phyloP scores from a whole-genome alignment of 2,888 invertebrate genomes.

The Aphelenchoides bicaudatus region DNA sequence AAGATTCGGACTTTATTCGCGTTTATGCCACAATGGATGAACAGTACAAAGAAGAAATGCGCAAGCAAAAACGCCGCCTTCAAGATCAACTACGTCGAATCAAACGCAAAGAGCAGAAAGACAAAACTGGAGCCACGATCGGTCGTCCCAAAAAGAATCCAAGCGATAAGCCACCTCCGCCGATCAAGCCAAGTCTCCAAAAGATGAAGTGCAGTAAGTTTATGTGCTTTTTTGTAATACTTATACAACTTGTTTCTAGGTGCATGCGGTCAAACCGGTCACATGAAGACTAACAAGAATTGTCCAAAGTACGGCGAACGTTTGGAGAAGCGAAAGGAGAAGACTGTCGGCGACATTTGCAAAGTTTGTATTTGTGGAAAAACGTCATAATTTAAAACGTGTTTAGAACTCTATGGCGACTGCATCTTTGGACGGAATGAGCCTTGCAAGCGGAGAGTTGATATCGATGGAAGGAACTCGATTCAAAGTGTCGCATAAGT shows the following conservation, averaged over 20 bases:
- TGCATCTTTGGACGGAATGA: slow-evolving; percentile 15
- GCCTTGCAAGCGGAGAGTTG: slow-evolving; percentile 52
- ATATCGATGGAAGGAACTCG: slow-evolving; percentile 65
- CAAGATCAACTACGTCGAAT: slow-evolving; percentile 92
- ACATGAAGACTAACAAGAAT: slow-evolving; percentile 88
- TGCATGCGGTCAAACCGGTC: slow-evolving; percentile 77
- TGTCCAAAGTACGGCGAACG: slow-evolving; percentile 80
- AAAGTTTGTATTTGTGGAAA: background rate
- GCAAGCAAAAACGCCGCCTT: slow-evolving; percentile 79
- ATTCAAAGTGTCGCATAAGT: slow-evolving; percentile 56
- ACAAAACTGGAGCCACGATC: slow-evolving; percentile 23
- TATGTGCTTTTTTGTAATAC: too few species aligned
- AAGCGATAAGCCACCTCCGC: slow-evolving; percentile 41
- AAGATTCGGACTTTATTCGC: slow-evolving; percentile 71
- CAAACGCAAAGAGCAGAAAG: slow-evolving; percentile 67
- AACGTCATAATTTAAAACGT: background rate
- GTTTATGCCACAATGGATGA: slow-evolving; percentile 95
- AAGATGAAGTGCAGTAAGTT: slow-evolving; percentile 46
- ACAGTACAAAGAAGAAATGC: slow-evolving; percentile 93
- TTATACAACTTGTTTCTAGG: too few species aligned
- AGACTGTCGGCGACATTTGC: slow-evolving; percentile 39
- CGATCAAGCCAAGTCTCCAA: slow-evolving; percentile 47
- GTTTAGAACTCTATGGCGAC: background rate
- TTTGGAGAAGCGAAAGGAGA: slow-evolving; percentile 20
- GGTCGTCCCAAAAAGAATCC: slow-evolving; percentile 31